Evolutionary conservation across 2,797 vertebrate genomes (phyloP).

Genomic region (Gorsachius magnificus): DNA sequence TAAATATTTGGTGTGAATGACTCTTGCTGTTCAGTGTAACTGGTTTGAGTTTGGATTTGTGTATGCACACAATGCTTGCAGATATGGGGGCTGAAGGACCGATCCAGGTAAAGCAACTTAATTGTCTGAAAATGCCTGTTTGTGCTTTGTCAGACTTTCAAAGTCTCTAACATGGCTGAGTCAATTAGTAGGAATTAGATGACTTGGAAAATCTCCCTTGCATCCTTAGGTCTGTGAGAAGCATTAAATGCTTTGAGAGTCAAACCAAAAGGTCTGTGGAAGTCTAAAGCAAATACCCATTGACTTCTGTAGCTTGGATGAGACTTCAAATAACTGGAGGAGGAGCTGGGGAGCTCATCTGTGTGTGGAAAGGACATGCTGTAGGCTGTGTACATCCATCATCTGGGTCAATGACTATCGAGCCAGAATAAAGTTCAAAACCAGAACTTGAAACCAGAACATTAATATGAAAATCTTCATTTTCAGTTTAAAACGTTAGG

Average conservation of each 20-base stretch:
- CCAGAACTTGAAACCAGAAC: background rate
- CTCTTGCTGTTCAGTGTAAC: background rate
- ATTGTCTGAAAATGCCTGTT: background rate
- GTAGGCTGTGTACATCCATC: background rate
- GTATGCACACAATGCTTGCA: background rate
- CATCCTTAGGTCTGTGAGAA: background rate
- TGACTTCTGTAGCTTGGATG: background rate
- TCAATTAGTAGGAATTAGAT: background rate
- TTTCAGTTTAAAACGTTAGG: background rate
- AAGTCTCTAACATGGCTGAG: background rate
- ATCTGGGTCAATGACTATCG: background rate
- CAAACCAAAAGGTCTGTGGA: background rate
- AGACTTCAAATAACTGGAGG: background rate
- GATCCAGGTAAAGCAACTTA: background rate
- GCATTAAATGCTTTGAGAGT: background rate
- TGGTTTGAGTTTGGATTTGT: background rate
- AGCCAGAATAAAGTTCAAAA: background rate
- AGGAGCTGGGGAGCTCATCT: fast-evolving
- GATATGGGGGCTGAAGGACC: background rate
- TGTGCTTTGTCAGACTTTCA: background rate
- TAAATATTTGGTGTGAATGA: background rate
- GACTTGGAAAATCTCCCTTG: background rate
- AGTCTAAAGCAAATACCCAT: background rate
- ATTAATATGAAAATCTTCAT: background rate
- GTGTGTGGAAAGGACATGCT: background rate